Conservation (phyloP, 1,140 invertebrate genomes). For the Atta texana region DNA sequence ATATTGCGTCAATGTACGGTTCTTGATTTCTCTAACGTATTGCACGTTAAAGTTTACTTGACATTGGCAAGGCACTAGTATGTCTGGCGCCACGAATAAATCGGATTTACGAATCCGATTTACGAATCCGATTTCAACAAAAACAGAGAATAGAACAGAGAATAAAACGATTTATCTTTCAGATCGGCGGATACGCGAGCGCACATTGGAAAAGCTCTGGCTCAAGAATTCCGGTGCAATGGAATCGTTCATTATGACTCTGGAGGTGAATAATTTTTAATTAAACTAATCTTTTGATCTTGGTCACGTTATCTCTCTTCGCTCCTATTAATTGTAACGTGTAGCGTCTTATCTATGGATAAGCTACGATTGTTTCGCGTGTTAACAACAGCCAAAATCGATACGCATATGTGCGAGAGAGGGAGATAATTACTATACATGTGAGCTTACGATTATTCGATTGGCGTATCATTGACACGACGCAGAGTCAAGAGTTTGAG, state of each 20-base stretch:
- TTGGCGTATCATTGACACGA: conserved; percentile 39
- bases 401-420: conserved; percentile 11
- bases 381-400: conserved; percentile 8
- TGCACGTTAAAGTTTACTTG: conserved; percentile 21
- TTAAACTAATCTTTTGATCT: conserved; percentile 20
- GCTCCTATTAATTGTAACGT: neutral
- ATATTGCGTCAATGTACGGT: conserved; percentile 33
- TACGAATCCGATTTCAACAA: neutral
- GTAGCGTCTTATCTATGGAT: conserved; percentile 3
- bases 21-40: conserved; percentile 20
- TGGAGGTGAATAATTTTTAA: conserved; percentile 85
- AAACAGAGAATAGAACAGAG: neutral
- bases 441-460: conserved; percentile 3
- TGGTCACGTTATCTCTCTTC: neutral
- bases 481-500: conserved; percentile 24
- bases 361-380: conserved; percentile 40
- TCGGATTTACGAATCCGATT: neutral
- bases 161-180: conserved; percentile 75
- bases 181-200: conserved; percentile 88
- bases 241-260: conserved; percentile 86
- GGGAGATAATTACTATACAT: conserved; percentile 7
- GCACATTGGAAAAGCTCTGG: conserved; percentile 87
- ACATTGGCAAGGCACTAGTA: neutral
- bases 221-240: conserved; percentile 87
- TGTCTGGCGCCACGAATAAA: conserved; percentile 14